These are phyloP conservation scores for mouse (Mus musculus) DNA, from an alignment of 2,113 vertebrate genomes.

Conservation along the genomic window DNA sequence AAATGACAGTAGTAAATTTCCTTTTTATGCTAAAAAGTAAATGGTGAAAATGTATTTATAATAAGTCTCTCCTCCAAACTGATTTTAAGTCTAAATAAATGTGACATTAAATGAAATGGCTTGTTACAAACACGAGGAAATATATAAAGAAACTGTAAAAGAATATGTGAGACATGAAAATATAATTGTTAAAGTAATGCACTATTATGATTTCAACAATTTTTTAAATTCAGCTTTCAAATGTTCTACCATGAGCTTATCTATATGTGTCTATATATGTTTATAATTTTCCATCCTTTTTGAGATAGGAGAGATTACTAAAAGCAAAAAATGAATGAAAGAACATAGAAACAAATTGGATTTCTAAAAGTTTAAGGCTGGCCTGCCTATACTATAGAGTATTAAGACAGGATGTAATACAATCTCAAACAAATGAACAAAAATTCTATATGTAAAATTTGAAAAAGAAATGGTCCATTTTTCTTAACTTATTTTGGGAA, in stretches of 20 bases:
- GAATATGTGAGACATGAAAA: neutral
- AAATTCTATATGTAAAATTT: neutral
- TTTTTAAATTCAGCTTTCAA: slow-evolving; percentile 10
- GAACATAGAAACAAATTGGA: neutral
- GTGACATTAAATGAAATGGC: neutral
- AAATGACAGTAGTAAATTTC: neutral
- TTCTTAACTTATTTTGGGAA: neutral
- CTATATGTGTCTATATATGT: neutral
- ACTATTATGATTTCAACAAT: neutral
- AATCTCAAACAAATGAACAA: neutral
- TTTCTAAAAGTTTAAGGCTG: neutral
- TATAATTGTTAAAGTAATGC: neutral
- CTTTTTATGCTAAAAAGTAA: slow-evolving; percentile 12
- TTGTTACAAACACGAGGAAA: neutral
- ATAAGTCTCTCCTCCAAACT: neutral
- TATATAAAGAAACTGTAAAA: neutral
- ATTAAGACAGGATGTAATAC: neutral
- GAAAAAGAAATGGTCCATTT: neutral
- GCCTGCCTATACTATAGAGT: neutral
- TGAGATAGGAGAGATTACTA: neutral
- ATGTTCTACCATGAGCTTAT: neutral
- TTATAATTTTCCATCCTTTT: neutral
- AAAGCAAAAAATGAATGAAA: neutral
- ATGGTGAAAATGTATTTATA: neutral
- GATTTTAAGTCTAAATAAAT: neutral